These are phyloP conservation scores for Uloborus diversus DNA, from an alignment of 1,140 invertebrate species.

Conservation along the genomic window DNA sequence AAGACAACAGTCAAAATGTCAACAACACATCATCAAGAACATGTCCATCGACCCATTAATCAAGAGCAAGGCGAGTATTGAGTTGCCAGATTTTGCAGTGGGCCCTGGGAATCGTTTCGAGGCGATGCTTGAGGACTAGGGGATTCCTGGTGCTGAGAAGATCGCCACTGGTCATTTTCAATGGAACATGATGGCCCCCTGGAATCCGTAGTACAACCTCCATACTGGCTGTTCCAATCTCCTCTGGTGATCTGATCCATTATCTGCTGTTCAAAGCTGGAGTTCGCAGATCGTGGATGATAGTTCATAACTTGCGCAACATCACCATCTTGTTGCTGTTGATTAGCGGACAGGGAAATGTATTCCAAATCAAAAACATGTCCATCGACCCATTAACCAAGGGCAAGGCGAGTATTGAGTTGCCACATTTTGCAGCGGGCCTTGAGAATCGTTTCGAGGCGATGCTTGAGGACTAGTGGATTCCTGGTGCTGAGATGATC, in stretches of 20 bases:
- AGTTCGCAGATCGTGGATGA: neutral
- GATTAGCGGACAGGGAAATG: neutral
- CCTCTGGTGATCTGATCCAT: neutral
- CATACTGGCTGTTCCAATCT: neutral
- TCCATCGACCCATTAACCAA: neutral
- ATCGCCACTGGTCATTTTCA: no score
- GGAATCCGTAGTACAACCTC: neutral
- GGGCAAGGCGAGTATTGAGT: slow-evolving; percentile 1
- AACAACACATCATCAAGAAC: no score
- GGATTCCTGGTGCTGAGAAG: neutral
- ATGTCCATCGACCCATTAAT: slow-evolving; percentile 21
- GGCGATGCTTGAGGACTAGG: neutral
- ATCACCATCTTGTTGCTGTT: slow-evolving; percentile 12
- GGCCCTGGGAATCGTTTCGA: neutral
- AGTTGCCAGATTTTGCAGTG: no score
- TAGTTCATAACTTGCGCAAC: neutral
- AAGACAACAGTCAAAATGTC: no score
- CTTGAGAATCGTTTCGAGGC: neutral
- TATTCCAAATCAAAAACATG: slow-evolving; percentile 1
- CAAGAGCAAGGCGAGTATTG: slow-evolving; percentile 11
- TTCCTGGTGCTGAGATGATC: no score
- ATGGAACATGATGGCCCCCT: neutral
- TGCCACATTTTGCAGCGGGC: neutral
- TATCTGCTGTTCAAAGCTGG: neutral
- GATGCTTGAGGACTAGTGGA: neutral